These are phyloP conservation scores for Masnerella sp. DNA, from an alignment of 2,888 invertebrate genomes.

Conservation along the genomic window DNA sequence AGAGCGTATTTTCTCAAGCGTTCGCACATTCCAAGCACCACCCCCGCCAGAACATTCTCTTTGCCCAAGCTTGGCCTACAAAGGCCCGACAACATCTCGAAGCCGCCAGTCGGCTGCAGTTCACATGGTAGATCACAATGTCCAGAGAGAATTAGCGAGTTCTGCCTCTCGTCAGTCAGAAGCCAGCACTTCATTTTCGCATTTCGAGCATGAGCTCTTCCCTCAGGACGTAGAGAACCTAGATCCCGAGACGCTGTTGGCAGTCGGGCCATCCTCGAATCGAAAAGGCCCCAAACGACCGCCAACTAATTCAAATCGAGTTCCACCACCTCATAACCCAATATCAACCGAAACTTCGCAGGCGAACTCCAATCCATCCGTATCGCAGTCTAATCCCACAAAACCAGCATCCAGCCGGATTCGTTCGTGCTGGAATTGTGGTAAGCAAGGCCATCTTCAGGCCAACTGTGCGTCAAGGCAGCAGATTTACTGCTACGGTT, in stretches of 20 bases:
- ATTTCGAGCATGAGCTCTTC: no score
- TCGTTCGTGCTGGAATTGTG: neutral
- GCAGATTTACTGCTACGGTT: neutral
- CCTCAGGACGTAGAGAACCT: no score
- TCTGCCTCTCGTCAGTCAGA: no score
- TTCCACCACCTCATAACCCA: no score
- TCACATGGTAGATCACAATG: neutral
- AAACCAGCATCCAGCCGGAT: neutral
- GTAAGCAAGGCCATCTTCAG: neutral
- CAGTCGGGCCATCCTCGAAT: no score
- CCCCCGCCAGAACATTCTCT: neutral
- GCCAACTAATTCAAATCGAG: no score
- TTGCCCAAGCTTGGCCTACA: neutral
- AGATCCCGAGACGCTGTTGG: no score
- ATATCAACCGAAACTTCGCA: no score
- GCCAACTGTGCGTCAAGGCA: neutral
- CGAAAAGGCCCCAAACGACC: no score
- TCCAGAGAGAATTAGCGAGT: no score
- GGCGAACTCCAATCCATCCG: neutral
- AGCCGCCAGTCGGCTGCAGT: neutral
- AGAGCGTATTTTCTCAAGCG: neutral
- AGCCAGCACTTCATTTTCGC: no score
- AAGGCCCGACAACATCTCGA: neutral
- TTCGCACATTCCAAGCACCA: neutral
- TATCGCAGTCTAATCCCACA: no score